Evolutionary conservation across 2,113 vertebrate species (phyloP).

Genomic region (Pipra filicauda): DNA sequence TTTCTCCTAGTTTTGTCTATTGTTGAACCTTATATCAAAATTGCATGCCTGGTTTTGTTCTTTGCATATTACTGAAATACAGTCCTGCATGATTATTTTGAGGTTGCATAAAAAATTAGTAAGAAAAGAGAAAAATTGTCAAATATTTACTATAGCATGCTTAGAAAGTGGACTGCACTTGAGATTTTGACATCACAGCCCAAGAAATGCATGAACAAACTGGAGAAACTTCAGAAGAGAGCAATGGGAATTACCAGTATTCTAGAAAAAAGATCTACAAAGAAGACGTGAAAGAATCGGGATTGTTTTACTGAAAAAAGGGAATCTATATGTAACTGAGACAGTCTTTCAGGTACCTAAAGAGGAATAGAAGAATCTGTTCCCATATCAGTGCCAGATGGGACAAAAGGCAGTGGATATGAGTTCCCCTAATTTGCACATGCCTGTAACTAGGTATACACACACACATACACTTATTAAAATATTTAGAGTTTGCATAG

Average conservation of each 20-base stretch:
- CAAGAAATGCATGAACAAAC: neutral
- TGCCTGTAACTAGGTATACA: neutral
- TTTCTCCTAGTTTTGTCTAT: neutral
- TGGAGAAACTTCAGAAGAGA: neutral
- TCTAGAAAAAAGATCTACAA: neutral
- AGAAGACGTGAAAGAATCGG: neutral
- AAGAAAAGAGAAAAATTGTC: neutral
- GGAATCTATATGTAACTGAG: neutral
- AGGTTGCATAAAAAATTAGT: neutral
- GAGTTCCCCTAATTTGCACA: neutral
- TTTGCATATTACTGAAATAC: neutral
- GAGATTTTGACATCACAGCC: neutral
- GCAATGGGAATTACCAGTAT: neutral
- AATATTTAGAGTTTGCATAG: neutral
- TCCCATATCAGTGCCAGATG: neutral
- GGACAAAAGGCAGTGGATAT: neutral
- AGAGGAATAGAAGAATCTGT: neutral
- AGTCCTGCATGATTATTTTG: neutral
- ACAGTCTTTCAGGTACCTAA: neutral
- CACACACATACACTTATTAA: neutral
- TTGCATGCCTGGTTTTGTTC: neutral
- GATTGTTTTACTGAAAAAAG: neutral
- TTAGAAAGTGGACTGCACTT: neutral
- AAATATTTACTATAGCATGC: neutral
- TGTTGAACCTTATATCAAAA: neutral